Conservation (phyloP, 2,888 invertebrate genomes). For the Hyalella azteca region DNA sequence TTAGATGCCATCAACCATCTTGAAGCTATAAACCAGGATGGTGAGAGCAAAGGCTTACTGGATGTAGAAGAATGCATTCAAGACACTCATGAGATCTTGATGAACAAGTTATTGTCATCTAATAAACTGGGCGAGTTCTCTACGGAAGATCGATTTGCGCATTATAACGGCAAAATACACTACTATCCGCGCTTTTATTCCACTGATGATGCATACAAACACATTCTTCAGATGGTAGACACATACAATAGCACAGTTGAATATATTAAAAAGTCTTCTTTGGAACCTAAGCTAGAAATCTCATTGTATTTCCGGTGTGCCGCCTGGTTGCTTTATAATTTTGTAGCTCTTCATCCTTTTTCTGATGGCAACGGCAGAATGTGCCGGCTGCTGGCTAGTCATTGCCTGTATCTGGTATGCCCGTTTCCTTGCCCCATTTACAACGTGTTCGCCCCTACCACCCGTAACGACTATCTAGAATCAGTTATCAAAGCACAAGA, state of each 20-base stretch:
- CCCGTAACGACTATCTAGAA: neutral
- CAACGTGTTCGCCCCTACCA: neutral
- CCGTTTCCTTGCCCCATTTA: neutral
- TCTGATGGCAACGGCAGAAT: neutral
- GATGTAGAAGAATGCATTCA: constrained; percentile 13
- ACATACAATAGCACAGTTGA: neutral
- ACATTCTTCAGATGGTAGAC: neutral
- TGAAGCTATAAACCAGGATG: neutral
- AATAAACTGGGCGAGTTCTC: neutral
- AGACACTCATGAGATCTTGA: neutral
- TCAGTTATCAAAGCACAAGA: neutral
- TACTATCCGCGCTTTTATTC: constrained; percentile 10
- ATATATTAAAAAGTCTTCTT: neutral
- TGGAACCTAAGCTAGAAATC: neutral
- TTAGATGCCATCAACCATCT: neutral
- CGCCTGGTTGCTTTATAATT: neutral
- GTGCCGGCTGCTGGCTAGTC: neutral
- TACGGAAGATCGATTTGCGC: neutral
- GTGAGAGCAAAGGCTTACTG: neutral
- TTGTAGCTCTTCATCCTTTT: constrained; percentile 8
- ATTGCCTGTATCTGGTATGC: neutral
- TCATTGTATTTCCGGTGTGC: neutral
- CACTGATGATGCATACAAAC: neutral
- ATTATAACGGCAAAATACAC: neutral
- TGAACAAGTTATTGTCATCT: neutral